A percentile compares a stretch with the other conserved stretches of the same genome.
phyloP scores from a whole-genome alignment of 2,113 vertebrate genomes.

The Corvus hawaiiensis region DNA sequence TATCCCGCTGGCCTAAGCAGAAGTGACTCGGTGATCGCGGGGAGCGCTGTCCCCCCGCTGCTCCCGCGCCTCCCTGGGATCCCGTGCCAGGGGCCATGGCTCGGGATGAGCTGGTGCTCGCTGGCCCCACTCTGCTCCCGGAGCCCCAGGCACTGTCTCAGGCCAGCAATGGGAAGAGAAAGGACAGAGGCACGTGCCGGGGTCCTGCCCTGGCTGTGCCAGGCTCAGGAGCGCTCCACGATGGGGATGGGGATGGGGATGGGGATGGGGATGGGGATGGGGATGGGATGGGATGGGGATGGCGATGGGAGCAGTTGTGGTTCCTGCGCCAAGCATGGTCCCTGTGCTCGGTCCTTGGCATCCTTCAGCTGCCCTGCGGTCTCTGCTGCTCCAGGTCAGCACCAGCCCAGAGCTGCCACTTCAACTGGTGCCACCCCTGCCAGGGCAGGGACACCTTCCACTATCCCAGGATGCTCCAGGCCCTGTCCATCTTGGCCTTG shows the following conservation, averaged over 20 bases:
- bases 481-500: neutral
- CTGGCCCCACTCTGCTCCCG: neutral
- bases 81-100: accelerated
- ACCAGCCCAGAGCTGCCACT: neutral
- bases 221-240: neutral
- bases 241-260: neutral
- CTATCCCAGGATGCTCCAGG: neutral
- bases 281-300: too few relatives aligned
- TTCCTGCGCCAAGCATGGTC: accelerated
- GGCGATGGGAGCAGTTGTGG: accelerated
- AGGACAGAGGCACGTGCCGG: accelerated
- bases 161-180: neutral
- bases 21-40: neutral
- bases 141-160: accelerated
- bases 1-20: neutral
- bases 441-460: neutral
- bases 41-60: neutral
- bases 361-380: neutral
- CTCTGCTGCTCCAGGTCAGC: neutral
- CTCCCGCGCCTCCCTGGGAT: neutral
- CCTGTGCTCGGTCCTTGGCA: accelerated
- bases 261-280: neutral
- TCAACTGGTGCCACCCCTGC: neutral
- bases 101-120: neutral
- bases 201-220: neutral